phyloP scores from a whole-genome alignment of 2,797 vertebrate genomes.

The Enteromius fasciolatus region DNA sequence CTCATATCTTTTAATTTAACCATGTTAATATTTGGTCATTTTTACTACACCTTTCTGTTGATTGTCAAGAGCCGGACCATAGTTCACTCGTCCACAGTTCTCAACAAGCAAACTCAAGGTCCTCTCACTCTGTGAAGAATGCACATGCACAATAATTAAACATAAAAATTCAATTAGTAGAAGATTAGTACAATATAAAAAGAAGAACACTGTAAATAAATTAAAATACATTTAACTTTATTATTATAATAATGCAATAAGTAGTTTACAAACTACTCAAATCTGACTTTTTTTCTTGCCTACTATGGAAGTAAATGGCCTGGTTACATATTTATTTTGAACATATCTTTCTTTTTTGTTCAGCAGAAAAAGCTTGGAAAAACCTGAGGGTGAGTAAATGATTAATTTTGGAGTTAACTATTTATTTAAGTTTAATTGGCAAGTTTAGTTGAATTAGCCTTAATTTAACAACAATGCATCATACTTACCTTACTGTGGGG shows the following conservation, averaged over 20 bases:
- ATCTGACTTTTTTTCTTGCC: too few species aligned
- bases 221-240: not conserved
- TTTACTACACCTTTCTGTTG: constrained; percentile 87
- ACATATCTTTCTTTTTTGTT: too few species aligned
- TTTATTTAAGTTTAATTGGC: not conserved
- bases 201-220: not conserved
- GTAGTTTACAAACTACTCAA: not conserved
- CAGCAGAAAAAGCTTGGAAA: too few species aligned
- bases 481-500: constrained; percentile 81
- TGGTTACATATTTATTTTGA: too few species aligned
- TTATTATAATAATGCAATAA: not conserved
- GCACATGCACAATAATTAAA: not conserved
- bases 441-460: not conserved
- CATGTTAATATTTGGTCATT: not conserved
- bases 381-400: too few species aligned
- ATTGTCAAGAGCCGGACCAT: constrained; percentile 82
- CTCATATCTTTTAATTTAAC: not conserved
- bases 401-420: too few species aligned
- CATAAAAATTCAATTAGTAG: not conserved
- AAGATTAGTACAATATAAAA: too few species aligned
- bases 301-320: too few species aligned
- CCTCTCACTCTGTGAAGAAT: constrained; percentile 76
- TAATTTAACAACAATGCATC: not conserved
- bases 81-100: constrained; percentile 92
- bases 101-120: constrained; percentile 87